These are phyloP conservation scores for Leuciscus waleckii DNA, from an alignment of 2,797 vertebrate species.

Conservation along the genomic window DNA sequence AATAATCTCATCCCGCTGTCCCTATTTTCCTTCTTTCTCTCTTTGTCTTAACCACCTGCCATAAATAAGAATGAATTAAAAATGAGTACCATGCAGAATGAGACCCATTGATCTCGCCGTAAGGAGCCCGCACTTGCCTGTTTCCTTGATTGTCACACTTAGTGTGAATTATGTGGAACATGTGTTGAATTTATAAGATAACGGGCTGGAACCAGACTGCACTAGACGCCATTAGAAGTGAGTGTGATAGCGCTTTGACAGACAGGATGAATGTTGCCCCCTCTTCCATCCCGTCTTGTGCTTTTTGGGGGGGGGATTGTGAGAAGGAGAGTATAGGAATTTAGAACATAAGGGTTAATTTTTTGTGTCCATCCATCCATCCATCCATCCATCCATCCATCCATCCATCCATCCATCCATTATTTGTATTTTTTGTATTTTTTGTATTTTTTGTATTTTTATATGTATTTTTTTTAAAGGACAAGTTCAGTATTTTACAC, in stretches of 20 bases:
- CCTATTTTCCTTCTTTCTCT: slow-evolving; percentile 55
- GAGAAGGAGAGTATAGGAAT: slow-evolving; percentile 44
- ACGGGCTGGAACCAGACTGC: slow-evolving; percentile 60
- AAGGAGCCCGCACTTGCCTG: slow-evolving; percentile 64
- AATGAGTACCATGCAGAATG: slow-evolving; percentile 68
- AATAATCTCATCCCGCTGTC: slow-evolving; percentile 43
- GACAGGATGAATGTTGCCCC: slow-evolving; percentile 46
- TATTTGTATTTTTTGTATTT: too few species aligned
- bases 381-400: too few species aligned
- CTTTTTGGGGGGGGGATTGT: slow-evolving; percentile 53
- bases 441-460: too few species aligned
- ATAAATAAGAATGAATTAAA: slow-evolving; percentile 73
- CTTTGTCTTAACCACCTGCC: slow-evolving; percentile 62
- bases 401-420: too few species aligned
- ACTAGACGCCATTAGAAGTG: slow-evolving; percentile 61
- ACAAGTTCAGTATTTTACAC: too few species aligned
- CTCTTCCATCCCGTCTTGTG: slow-evolving; percentile 41
- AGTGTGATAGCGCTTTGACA: slow-evolving; percentile 61
- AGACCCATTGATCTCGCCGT: slow-evolving; percentile 67
- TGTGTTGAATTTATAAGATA: slow-evolving; percentile 69
- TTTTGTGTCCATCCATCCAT: background rate
- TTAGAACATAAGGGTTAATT: slow-evolving; percentile 8
- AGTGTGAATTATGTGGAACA: slow-evolving; percentile 68
- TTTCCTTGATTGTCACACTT: slow-evolving; percentile 65
- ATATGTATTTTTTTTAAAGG: too few species aligned